Evolutionary conservation across 2,113 vertebrate species (phyloP).

Genomic region (Pyrgilauda ruficollis): DNA sequence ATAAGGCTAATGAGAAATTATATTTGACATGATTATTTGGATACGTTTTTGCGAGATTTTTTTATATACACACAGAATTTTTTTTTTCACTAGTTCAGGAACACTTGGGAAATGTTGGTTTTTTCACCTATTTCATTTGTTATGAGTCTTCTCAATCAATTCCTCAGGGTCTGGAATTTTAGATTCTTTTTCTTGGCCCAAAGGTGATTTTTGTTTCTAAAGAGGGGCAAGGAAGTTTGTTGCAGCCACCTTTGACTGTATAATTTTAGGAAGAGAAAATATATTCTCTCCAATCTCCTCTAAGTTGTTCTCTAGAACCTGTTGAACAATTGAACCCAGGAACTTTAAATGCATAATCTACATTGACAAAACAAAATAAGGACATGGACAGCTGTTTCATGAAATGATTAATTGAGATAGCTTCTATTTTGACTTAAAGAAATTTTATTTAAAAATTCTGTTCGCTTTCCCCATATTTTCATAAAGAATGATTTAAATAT

Average conservation of each 20-base stretch:
- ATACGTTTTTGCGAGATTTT: neutral
- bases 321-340: neutral
- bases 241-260: neutral
- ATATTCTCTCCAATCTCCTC: neutral
- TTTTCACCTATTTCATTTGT: slow-evolving; percentile 13
- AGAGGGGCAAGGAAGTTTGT: neutral
- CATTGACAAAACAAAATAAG: neutral
- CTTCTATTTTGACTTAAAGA: neutral
- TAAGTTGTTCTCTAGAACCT: neutral
- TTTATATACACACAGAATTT: neutral
- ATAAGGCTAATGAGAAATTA: slow-evolving; percentile 61
- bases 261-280: neutral
- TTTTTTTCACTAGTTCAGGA: neutral
- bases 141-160: slow-evolving; percentile 7
- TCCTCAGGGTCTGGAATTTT: slow-evolving; percentile 24
- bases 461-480: neutral
- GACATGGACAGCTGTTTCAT: neutral
- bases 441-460: neutral
- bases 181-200: neutral
- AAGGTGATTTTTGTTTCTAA: neutral
- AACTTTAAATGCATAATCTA: neutral
- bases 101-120: slow-evolving; percentile 15
- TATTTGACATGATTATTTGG: slow-evolving; percentile 52
- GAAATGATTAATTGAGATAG: neutral
- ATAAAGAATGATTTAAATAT: neutral